Conservation (phyloP, 2,113 vertebrate genomes). For the Garra rufa region DNA sequence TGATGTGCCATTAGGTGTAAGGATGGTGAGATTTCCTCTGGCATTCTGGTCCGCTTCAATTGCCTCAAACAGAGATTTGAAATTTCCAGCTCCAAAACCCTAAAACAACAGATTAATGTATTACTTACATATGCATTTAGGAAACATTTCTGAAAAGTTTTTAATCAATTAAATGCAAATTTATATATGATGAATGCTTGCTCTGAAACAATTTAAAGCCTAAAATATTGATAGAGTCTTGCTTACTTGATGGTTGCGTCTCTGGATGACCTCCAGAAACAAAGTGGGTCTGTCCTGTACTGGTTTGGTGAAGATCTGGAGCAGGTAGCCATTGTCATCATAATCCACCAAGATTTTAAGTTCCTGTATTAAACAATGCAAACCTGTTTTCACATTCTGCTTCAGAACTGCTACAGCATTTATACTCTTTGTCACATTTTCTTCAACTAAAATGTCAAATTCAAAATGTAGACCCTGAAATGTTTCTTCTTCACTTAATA, state of each 20-base stretch:
- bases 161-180: background rate
- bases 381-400: background rate
- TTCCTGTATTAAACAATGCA: conserved; percentile 74
- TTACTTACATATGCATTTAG: background rate
- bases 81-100: conserved; percentile 97
- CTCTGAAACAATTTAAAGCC: background rate
- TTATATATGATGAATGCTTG: background rate
- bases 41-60: conserved; percentile 89
- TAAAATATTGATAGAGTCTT: background rate
- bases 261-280: conserved; percentile 95
- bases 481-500: background rate
- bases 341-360: conserved; percentile 94
- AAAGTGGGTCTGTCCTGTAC: conserved; percentile 96
- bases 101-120: conserved; percentile 52
- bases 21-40: conserved; percentile 88
- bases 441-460: background rate
- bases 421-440: background rate
- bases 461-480: background rate
- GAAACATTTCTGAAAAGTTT: background rate
- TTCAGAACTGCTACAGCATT: background rate
- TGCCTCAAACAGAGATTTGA: conserved; percentile 94
- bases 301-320: conserved; percentile 97
- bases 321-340: conserved; percentile 93
- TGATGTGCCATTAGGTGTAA: conserved; percentile 76
- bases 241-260: conserved; percentile 92